Evolutionary conservation across 2,113 vertebrate genomes (phyloP).

Genomic region (Myrmecobius fasciatus): DNA sequence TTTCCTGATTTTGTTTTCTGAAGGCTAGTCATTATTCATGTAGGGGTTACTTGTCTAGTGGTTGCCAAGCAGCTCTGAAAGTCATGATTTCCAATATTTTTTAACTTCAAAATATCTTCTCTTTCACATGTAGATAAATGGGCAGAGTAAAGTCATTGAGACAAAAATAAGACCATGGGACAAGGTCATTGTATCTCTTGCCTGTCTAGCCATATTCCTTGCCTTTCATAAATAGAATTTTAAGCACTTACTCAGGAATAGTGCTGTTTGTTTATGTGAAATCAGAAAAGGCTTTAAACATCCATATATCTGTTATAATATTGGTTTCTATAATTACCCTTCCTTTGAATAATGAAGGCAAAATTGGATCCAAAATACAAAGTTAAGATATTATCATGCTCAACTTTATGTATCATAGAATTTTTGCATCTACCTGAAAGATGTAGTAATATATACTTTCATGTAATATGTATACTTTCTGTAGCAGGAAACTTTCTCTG

Average conservation of each 20-base stretch:
- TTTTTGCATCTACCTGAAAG: not conserved
- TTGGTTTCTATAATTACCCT: constrained; percentile 14
- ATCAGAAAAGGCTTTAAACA: not conserved
- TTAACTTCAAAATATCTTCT: not conserved
- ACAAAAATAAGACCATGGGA: not conserved
- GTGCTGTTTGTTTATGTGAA: not conserved
- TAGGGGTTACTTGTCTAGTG: not conserved
- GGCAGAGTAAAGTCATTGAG: not conserved
- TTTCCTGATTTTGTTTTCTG: not conserved
- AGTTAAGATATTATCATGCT: not conserved
- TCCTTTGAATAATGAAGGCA: not conserved
- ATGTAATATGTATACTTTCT: not conserved
- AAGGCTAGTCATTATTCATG: not conserved
- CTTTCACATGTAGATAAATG: not conserved
- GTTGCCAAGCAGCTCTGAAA: not conserved
- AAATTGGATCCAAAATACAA: not conserved
- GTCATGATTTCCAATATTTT: not conserved
- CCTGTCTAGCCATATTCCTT: not conserved
- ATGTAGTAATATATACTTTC: not conserved
- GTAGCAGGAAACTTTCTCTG: not conserved
- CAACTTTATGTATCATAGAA: not conserved
- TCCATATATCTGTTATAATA: not conserved
- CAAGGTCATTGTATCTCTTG: not conserved
- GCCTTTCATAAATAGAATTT: not conserved
- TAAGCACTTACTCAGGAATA: not conserved